phyloP scores from a whole-genome alignment of 2,888 invertebrate genomes.

The Nemotelus pantherinus region DNA sequence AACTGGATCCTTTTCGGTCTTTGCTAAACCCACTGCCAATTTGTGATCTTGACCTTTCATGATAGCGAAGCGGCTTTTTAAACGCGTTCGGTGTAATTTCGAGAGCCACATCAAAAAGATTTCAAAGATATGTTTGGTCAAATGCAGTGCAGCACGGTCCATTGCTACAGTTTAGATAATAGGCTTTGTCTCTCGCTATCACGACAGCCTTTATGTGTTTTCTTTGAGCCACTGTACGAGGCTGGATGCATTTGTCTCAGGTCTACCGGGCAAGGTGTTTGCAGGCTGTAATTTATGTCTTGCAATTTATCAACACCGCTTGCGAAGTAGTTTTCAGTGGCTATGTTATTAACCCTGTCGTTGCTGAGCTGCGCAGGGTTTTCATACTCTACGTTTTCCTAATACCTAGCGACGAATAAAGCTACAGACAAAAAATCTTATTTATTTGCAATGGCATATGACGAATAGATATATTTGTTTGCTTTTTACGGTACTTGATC shows the following conservation, averaged over 20 bases:
- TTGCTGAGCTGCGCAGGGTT: too few relatives aligned
- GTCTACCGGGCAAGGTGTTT: conserved; percentile 32
- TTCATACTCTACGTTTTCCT: too few relatives aligned
- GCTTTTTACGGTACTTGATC: too few relatives aligned
- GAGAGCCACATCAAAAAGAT: conserved; percentile 31
- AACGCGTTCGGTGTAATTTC: conserved; percentile 35
- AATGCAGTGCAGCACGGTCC: conserved; percentile 16
- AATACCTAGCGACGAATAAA: too few relatives aligned
- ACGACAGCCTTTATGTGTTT: conserved; percentile 1
- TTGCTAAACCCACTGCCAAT: conserved; percentile 28
- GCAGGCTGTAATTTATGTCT: conserved; percentile 27
- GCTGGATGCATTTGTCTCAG: conserved; percentile 20
- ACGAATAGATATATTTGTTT: too few relatives aligned
- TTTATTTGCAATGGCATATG: too few relatives aligned
- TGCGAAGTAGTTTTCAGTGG: not conserved
- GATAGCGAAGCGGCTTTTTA: conserved; percentile 24
- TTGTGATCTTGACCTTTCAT: not conserved
- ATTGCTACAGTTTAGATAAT: conserved; percentile 20
- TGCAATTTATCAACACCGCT: conserved; percentile 41
- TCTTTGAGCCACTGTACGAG: conserved; percentile 27
- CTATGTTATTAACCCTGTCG: conserved; percentile 8
- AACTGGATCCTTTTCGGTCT: conserved; percentile 8
- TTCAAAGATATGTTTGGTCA: conserved; percentile 21
- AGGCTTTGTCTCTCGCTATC: conserved; percentile 37
- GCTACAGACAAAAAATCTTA: too few relatives aligned